Evolutionary conservation across 1,140 invertebrate species (phyloP).

Genomic region (Sinonovacula constricta): DNA sequence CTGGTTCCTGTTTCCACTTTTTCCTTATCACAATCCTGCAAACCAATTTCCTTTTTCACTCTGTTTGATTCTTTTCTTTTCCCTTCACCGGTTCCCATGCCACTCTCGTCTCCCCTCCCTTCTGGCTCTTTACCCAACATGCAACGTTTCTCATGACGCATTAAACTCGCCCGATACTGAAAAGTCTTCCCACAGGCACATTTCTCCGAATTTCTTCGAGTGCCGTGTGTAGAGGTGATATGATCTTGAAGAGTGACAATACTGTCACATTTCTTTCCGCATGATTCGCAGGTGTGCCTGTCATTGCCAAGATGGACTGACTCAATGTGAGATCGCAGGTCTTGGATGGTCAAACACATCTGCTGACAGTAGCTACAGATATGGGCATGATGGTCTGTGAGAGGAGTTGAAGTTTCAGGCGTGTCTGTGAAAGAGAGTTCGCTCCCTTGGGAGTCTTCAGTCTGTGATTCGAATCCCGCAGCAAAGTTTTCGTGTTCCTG

Average conservation of each 20-base stretch:
- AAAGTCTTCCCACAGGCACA: conserved; percentile 43
- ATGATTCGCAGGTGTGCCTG: conserved; percentile 12
- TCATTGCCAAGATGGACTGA: neutral
- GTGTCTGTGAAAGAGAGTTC: no score
- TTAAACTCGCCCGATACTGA: conserved; percentile 43
- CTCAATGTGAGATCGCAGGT: conserved; percentile 21
- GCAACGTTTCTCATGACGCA: conserved; percentile 26
- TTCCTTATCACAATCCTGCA: no score
- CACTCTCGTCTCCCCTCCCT: neutral
- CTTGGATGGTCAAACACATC: conserved; percentile 4
- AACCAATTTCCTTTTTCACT: no score
- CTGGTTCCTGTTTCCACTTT: no score
- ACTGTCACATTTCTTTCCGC: conserved; percentile 1
- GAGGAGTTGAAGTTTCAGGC: no score
- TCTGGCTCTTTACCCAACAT: conserved; percentile 12
- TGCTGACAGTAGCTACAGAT: conserved; percentile 40
- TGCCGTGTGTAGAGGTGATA: conserved; percentile 2
- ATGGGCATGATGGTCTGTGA: no score
- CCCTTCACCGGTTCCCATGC: neutral
- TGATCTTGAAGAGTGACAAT: neutral
- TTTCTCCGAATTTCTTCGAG: conserved; percentile 25
- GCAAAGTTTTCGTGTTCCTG: no score
- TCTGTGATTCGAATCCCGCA: no score
- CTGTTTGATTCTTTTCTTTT: no score
- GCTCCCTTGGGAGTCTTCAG: no score